phyloP scores from a whole-genome alignment of 2,888 invertebrate genomes.

The Coelopa pilipes region DNA sequence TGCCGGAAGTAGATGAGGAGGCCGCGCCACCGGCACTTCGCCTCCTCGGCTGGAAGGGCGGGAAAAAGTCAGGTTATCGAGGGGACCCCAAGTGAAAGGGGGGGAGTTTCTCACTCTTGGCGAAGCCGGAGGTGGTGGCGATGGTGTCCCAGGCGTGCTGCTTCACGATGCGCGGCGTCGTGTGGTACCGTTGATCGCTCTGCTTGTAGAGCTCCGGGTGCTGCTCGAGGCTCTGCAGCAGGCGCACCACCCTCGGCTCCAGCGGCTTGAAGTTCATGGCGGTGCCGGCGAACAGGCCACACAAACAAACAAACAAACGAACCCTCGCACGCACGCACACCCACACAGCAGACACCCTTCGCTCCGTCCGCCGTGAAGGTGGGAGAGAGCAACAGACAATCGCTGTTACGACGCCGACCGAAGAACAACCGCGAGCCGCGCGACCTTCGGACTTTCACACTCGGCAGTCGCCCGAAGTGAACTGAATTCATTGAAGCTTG shows the following conservation, averaged over 20 bases:
- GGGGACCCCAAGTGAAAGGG: not conserved
- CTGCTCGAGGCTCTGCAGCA: slow-evolving; percentile 20
- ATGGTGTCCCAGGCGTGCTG: slow-evolving; percentile 43
- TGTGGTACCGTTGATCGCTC: not conserved
- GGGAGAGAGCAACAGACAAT: not conserved
- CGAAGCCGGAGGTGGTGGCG: slow-evolving; percentile 37
- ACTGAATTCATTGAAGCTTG: slow-evolving; percentile 1
- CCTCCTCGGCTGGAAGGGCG: slow-evolving; percentile 41
- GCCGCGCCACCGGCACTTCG: slow-evolving; percentile 44
- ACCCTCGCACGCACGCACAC: not conserved
- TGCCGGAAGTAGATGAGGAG: slow-evolving; percentile 42
- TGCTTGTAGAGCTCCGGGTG: slow-evolving; percentile 34
- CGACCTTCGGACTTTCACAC: not conserved
- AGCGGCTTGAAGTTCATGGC: slow-evolving; percentile 5
- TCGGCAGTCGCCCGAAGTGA: not conserved
- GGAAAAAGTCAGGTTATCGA: not conserved
- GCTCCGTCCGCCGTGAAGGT: not conserved
- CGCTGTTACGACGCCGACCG: not conserved
- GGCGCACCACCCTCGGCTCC: slow-evolving; percentile 23
- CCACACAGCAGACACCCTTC: not conserved
- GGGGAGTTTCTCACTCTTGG: slow-evolving; percentile 40
- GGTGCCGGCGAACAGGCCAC: not conserved
- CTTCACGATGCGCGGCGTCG: slow-evolving; percentile 35
- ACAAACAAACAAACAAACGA: not conserved
- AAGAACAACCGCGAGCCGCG: not conserved